phyloP scores from a whole-genome alignment of 2,888 invertebrate genomes.

The Agapostemon virescens region DNA sequence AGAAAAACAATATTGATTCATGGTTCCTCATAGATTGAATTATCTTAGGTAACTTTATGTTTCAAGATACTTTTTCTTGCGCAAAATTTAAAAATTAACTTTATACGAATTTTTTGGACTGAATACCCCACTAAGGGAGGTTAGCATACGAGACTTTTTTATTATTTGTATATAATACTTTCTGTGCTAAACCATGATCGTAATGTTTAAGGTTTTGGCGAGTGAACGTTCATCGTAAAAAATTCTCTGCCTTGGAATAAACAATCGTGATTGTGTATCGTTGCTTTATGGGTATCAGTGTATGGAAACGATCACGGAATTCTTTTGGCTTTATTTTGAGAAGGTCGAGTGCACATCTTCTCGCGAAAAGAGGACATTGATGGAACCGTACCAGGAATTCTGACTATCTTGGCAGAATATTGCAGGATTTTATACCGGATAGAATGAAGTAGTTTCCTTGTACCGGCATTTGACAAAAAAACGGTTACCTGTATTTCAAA shows the following conservation, averaged over 20 bases:
- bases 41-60: too few relatives aligned
- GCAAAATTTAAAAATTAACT: too few relatives aligned
- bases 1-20: too few relatives aligned
- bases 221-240: constrained; percentile 15
- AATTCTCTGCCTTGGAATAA: constrained; percentile 23
- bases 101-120: too few relatives aligned
- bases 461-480: not conserved
- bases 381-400: constrained; percentile 12
- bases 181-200: constrained; percentile 48
- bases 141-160: too few relatives aligned
- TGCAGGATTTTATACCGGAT: constrained; percentile 28
- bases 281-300: constrained; percentile 26
- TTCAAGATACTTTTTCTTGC: too few relatives aligned
- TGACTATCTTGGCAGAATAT: not conserved
- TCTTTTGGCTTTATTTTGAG: not conserved
- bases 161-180: constrained; percentile 35
- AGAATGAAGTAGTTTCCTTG: not conserved
- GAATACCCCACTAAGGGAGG: too few relatives aligned
- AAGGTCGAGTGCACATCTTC: not conserved
- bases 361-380: not conserved
- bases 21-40: too few relatives aligned
- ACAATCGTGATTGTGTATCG: constrained; percentile 23
- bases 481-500: not conserved
- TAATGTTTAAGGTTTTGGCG: constrained; percentile 29
- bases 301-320: constrained; percentile 33